These are phyloP conservation scores for Leptopterna dolabrata DNA, from an alignment of 2,888 invertebrate species.

Conservation along the genomic window DNA sequence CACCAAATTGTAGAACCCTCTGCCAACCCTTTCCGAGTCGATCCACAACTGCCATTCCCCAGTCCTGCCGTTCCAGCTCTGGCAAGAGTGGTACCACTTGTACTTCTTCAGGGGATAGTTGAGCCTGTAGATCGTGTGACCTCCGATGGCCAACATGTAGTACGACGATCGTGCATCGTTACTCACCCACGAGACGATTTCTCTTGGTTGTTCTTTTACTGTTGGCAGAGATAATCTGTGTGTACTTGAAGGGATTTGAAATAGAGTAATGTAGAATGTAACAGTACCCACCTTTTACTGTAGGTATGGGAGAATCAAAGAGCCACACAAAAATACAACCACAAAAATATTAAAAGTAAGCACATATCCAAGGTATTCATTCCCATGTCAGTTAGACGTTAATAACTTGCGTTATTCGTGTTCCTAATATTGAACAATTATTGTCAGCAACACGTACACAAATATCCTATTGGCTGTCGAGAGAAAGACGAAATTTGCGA, in stretches of 20 bases:
- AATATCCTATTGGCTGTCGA: too few species aligned
- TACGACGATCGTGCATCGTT: constrained; percentile 85
- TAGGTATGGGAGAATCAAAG: neutral
- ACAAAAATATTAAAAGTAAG: too few species aligned
- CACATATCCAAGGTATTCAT: too few species aligned
- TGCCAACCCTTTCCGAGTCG: constrained; percentile 84
- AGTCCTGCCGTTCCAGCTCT: constrained; percentile 89
- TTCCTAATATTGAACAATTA: too few species aligned
- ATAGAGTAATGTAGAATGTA: too few species aligned
- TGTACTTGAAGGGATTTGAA: neutral
- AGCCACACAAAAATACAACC: neutral
- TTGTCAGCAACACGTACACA: too few species aligned
- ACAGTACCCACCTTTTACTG: neutral
- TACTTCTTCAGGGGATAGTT: constrained; percentile 77
- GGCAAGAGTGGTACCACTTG: constrained; percentile 77
- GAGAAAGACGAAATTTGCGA: too few species aligned
- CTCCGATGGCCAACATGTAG: constrained; percentile 83
- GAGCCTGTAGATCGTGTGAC: constrained; percentile 82
- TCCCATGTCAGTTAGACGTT: too few species aligned
- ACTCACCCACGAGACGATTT: constrained; percentile 82
- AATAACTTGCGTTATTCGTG: too few species aligned
- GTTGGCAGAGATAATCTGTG: constrained; percentile 58
- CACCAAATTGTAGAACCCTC: constrained; percentile 88
- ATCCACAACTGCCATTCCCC: constrained; percentile 93
- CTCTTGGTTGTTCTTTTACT: constrained; percentile 80